phyloP scores from a whole-genome alignment of 2,113 vertebrate species.

The Actenoides hombroni region DNA sequence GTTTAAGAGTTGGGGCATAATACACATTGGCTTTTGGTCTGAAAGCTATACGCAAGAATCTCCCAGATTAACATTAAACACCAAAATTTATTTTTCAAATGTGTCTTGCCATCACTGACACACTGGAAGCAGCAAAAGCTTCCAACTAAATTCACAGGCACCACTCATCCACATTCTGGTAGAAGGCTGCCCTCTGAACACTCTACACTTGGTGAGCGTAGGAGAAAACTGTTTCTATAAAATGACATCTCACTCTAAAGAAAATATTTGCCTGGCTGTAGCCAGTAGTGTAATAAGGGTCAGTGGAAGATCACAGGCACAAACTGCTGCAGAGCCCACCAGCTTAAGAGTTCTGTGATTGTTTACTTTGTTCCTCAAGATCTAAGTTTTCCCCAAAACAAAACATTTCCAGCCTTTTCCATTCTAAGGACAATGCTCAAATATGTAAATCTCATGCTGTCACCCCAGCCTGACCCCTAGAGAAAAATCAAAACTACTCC shows the following conservation, averaged over 20 bases:
- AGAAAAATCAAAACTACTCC: background rate
- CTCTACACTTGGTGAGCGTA: background rate
- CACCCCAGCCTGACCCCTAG: background rate
- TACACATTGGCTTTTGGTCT: background rate
- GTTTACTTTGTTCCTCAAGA: background rate
- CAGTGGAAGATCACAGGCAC: conserved; percentile 26
- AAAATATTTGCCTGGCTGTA: conserved; percentile 22
- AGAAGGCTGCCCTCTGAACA: background rate
- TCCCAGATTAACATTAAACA: background rate
- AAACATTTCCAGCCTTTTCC: background rate
- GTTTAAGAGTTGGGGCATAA: background rate
- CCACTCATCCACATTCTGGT: background rate
- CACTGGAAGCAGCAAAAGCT: background rate
- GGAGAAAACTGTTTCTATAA: conserved; percentile 24
- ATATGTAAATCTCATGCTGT: background rate
- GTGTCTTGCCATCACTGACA: background rate
- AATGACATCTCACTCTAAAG: conserved; percentile 25
- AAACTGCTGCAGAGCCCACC: background rate
- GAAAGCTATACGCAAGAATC: background rate
- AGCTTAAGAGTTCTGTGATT: background rate
- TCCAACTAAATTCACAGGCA: background rate
- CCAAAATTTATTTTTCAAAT: background rate
- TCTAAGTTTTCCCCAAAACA: background rate
- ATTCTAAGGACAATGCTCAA: background rate
- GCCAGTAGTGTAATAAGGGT: conserved; percentile 4